These are phyloP conservation scores for Enteromius mattozi DNA, from an alignment of 2,797 vertebrate species.

Conservation along the genomic window DNA sequence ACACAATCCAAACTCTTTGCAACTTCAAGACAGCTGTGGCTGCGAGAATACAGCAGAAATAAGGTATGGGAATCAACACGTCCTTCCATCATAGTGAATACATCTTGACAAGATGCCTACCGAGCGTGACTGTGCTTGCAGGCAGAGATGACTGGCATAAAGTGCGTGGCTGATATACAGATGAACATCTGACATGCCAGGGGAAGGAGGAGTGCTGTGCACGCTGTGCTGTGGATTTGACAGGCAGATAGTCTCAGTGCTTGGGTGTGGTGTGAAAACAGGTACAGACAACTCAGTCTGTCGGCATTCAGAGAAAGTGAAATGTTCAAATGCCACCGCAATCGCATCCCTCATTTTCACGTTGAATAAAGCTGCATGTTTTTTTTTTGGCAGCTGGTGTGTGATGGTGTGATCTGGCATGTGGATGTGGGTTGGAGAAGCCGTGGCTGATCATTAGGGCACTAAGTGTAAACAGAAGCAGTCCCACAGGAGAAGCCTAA, in stretches of 20 bases:
- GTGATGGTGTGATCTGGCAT: conserved; percentile 16
- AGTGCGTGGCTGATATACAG: conserved; percentile 41
- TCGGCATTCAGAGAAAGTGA: conserved; percentile 19
- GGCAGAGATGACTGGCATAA: conserved; percentile 32
- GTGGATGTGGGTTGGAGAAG: conserved; percentile 16
- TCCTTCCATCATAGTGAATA: conserved; percentile 26
- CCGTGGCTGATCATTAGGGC: conserved; percentile 11
- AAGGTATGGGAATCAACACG: conserved; percentile 39
- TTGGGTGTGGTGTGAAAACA: conserved; percentile 50
- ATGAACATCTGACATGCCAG: conserved; percentile 49
- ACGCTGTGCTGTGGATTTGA: conserved; percentile 20
- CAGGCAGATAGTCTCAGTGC: conserved; percentile 24
- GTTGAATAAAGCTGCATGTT: not conserved
- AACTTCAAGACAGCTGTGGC: conserved; percentile 33
- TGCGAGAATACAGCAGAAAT: not conserved
- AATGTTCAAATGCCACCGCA: conserved; percentile 34
- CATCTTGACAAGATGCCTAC: conserved; percentile 32
- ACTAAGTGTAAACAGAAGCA: conserved; percentile 31
- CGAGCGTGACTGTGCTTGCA: conserved; percentile 53
- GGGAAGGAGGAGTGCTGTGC: conserved; percentile 25
- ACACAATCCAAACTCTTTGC: conserved; percentile 13
- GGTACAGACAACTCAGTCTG: conserved; percentile 51
- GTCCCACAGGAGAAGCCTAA: conserved; percentile 14
- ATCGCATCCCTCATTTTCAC: conserved; percentile 29
- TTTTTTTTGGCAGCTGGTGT: not conserved